Base-by-base conservation (phyloP, 2,797 vertebrate genomes). In the Ptychobarbus kaznakovi region DNA sequence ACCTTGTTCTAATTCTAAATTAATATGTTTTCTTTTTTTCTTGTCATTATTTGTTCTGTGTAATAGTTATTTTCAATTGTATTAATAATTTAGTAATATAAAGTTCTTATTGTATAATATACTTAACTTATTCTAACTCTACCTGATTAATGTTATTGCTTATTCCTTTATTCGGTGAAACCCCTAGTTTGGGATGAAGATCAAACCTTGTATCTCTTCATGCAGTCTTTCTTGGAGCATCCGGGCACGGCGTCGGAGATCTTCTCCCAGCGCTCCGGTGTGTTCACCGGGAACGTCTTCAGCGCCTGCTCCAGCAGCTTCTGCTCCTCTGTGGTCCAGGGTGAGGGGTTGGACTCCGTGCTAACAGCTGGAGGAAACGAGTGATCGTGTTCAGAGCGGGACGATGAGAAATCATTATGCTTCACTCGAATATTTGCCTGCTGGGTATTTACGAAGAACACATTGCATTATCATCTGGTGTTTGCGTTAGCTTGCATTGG, bases 311-410 rank as follows among this genome's bases (percentile, higher is more conserved):
- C 98, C 87, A 99, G 93, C 90, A 99, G 98, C 87, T 99, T 99
- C 93, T 99, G 98, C 88, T 99, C 98, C 93, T 99, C 98, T 1
- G 97, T 97, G 75, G 97, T 99, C 98, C 98, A 99, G 51, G 97
- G 93, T 0, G 93, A 86, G 0, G 90, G 2, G 6, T 94, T 95
- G 35, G 93, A 94, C 56, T 96, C 96, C 44, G 92, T 92, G 88
- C 91, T 85, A 44, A 96, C 95, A 42, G 92, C 96, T 92, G 90
- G 10, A 2, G 89, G 32, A 82, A 42, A 61, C 11, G 42, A 32
- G 16, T 2, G 38, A 1, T 3, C 1, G 10, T 20, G 10, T 22
- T 49, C 63, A 7, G 22, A 22, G 11, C 1, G 0, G 8, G 13
- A 32, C 40, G 0, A 28, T 12, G 3, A 11, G 5, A 15, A 63